These are phyloP conservation scores for Gobio gobio DNA, from an alignment of 2,113 vertebrate genomes.

Conservation along the genomic window DNA sequence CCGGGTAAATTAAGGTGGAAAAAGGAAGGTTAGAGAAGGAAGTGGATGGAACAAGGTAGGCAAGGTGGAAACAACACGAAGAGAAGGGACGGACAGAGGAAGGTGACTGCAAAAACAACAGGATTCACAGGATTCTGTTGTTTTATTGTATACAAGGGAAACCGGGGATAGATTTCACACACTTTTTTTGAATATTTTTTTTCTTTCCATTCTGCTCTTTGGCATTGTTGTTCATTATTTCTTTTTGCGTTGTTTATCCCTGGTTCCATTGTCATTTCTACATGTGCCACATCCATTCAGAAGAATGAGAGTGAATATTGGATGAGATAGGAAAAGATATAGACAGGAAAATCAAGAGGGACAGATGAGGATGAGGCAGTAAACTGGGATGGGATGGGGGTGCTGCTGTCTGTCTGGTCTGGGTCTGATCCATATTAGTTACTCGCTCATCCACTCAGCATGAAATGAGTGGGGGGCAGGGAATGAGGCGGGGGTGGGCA, in stretches of 20 bases:
- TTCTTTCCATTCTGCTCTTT: neutral
- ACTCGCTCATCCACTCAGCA: constrained; percentile 52
- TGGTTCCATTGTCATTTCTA: neutral
- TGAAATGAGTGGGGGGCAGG: constrained; percentile 51
- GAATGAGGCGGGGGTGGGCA: constrained; percentile 31
- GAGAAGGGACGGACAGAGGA: neutral
- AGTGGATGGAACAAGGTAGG: constrained; percentile 38
- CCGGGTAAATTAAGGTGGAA: constrained; percentile 57
- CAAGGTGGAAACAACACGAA: neutral
- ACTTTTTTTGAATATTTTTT: neutral
- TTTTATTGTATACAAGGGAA: neutral
- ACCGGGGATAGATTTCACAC: no score
- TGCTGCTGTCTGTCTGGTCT: constrained; percentile 58
- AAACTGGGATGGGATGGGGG: constrained; percentile 54
- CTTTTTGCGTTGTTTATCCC: neutral
- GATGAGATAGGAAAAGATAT: constrained; percentile 38
- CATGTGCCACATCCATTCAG: neutral
- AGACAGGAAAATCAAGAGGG: constrained; percentile 36
- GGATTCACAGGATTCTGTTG: neutral
- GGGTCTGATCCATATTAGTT: constrained; percentile 61
- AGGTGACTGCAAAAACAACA: neutral
- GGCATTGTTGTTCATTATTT: neutral
- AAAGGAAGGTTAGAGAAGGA: constrained; percentile 44
- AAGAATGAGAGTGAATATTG: neutral
- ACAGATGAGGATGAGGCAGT: constrained; percentile 42